Percentiles rank a stretch among this genome's conserved stretches.
phyloP scores from a whole-genome alignment of 2,888 invertebrate genomes.

The Pimpla rufipes region DNA sequence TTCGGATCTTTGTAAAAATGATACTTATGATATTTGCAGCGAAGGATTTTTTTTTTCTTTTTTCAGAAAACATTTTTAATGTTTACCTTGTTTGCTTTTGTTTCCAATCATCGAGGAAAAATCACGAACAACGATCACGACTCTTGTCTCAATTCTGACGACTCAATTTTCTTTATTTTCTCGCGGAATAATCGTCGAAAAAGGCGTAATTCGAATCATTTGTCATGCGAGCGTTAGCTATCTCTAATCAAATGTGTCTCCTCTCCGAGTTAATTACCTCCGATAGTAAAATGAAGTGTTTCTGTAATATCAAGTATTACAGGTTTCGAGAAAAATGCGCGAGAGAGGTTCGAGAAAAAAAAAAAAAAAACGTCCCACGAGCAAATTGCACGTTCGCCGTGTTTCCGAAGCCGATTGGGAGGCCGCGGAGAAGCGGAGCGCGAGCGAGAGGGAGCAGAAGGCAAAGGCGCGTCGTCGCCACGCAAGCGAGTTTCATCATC shows the following conservation, averaged over 20 bases:
- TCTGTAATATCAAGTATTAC: background rate
- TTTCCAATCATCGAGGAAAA: too few species aligned
- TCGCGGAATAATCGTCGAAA: background rate
- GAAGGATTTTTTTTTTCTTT: too few species aligned
- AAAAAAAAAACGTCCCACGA: constrained; percentile 9
- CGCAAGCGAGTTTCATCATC: constrained; percentile 69
- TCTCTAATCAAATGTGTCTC: background rate
- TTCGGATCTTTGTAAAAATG: too few species aligned
- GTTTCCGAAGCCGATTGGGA: constrained; percentile 45
- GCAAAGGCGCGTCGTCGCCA: constrained; percentile 59
- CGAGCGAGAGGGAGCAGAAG: constrained; percentile 35
- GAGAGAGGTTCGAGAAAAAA: too few species aligned
- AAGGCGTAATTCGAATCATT: too few species aligned
- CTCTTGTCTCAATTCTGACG: too few species aligned
- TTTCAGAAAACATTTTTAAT: too few species aligned
- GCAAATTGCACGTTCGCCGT: constrained; percentile 69
- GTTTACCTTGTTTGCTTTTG: too few species aligned
- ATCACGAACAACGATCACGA: too few species aligned
- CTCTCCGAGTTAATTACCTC: background rate
- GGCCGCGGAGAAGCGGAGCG: constrained; percentile 7
- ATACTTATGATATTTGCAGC: too few species aligned
- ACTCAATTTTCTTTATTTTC: too few species aligned
- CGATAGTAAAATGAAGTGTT: background rate
- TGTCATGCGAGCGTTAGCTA: background rate
- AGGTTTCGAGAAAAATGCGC: background rate